Conservation (phyloP, 2,888 invertebrate genomes). For the Drosophila borealis region DNA sequence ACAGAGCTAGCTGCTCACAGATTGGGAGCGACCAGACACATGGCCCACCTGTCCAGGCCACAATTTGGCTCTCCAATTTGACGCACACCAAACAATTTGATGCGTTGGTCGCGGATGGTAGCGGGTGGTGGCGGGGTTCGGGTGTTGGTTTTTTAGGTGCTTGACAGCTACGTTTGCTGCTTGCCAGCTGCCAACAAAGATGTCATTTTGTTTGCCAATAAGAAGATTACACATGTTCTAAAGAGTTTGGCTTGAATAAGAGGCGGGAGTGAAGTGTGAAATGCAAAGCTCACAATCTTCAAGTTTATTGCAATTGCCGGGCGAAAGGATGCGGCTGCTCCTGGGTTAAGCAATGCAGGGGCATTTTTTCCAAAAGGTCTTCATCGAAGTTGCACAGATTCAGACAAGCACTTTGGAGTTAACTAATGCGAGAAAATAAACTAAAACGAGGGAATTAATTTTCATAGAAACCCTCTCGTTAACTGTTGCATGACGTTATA, state of each 20-base stretch:
- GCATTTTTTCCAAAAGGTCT: background rate
- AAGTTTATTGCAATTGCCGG: constrained; percentile 7
- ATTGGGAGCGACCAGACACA: constrained; percentile 32
- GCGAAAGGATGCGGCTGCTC: background rate
- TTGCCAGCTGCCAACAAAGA: constrained; percentile 47
- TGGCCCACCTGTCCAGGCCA: constrained; percentile 46
- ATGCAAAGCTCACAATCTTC: constrained; percentile 15
- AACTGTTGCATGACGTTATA: too few relatives aligned
- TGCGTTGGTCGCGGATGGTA: constrained; percentile 33
- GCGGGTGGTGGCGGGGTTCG: constrained; percentile 11
- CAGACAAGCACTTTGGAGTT: too few relatives aligned
- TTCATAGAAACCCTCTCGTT: too few relatives aligned
- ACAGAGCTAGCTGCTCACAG: constrained; percentile 17
- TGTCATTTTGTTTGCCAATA: constrained; percentile 61
- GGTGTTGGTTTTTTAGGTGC: background rate
- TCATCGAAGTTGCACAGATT: too few relatives aligned
- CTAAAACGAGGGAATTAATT: too few relatives aligned
- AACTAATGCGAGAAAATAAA: too few relatives aligned
- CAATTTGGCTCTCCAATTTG: constrained; percentile 73
- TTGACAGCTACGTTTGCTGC: constrained; percentile 35
- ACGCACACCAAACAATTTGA: constrained; percentile 69
- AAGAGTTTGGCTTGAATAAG: constrained; percentile 2
- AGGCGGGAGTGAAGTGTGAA: background rate
- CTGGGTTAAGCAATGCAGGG: background rate
- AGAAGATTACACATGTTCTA: constrained; percentile 58